Percentiles rank a stretch among this genome's conserved stretches.
Evolutionary conservation across 1,140 invertebrate species (phyloP).

Genomic region (Ephestia elutella): DNA sequence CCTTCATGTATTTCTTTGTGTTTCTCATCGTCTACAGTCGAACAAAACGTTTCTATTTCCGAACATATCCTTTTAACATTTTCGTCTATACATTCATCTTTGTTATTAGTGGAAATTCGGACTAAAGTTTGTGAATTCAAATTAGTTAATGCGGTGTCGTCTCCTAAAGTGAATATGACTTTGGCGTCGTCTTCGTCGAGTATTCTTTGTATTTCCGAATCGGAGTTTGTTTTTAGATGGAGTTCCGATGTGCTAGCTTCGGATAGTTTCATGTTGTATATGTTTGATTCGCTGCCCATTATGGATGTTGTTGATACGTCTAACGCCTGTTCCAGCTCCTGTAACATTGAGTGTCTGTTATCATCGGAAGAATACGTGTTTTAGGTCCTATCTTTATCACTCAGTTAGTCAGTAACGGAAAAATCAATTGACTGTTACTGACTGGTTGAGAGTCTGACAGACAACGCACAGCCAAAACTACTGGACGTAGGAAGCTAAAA

Average conservation of each 20-base stretch:
- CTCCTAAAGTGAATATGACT: conserved; percentile 55
- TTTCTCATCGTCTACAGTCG: conserved; percentile 17
- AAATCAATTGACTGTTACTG: too few species aligned
- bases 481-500: too few species aligned
- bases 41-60: conserved; percentile 51
- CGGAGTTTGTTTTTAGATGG: conserved; percentile 56
- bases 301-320: conserved; percentile 63
- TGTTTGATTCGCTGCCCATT: conserved; percentile 69
- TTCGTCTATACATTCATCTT: conserved; percentile 44
- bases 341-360: too few species aligned
- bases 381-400: too few species aligned
- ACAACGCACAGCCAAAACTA: too few species aligned
- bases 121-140: conserved; percentile 38
- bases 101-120: conserved; percentile 55
- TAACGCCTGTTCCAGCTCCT: conserved; percentile 42
- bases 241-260: conserved; percentile 24
- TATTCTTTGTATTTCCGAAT: conserved; percentile 58
- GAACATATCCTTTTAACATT: conserved; percentile 57
- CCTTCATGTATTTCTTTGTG: conserved; percentile 23
- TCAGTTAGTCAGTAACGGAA: too few species aligned
- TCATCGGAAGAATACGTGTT: too few species aligned
- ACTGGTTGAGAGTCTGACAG: too few species aligned
- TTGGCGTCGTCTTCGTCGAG: conserved; percentile 22
- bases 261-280: conserved; percentile 54
- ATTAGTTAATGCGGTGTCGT: conserved; percentile 21